A percentile compares a stretch with the other conserved stretches of the same genome.
These are phyloP conservation scores for Camarhynchus parvulus DNA, from an alignment of 2,113 vertebrate genomes.

Conservation along the genomic window DNA sequence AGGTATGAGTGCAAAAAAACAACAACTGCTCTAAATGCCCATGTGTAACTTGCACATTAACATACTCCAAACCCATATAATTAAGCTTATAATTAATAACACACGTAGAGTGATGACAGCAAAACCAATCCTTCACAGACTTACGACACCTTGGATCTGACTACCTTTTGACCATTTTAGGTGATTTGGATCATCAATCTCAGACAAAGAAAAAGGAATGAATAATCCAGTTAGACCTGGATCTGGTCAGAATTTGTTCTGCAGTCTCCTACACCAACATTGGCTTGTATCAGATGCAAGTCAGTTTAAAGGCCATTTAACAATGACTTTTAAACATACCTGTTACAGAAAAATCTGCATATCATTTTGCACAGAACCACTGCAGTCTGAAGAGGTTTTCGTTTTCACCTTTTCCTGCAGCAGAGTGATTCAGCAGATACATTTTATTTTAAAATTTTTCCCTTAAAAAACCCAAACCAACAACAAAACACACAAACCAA, in stretches of 20 bases:
- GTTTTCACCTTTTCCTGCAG: neutral
- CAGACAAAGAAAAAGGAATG: neutral
- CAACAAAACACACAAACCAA: neutral
- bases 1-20: neutral
- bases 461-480: neutral
- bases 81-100: neutral
- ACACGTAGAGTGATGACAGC: rapidly evolving
- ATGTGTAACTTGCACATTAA: rapidly evolving
- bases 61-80: neutral
- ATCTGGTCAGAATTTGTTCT: neutral
- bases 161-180: neutral
- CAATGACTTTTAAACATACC: neutral
- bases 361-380: neutral
- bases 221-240: neutral
- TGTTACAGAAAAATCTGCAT: neutral
- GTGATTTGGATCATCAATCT: neutral
- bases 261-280: neutral
- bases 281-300: neutral
- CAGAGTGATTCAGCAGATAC: neutral
- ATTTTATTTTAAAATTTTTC: neutral
- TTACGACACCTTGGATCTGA: neutral
- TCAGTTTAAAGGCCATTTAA: constrained; percentile 2
- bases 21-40: neutral
- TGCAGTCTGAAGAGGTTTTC: neutral
- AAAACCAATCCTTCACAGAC: neutral